phyloP scores from a whole-genome alignment of 2,113 vertebrate species.

The Beaufortia kweichowensis region DNA sequence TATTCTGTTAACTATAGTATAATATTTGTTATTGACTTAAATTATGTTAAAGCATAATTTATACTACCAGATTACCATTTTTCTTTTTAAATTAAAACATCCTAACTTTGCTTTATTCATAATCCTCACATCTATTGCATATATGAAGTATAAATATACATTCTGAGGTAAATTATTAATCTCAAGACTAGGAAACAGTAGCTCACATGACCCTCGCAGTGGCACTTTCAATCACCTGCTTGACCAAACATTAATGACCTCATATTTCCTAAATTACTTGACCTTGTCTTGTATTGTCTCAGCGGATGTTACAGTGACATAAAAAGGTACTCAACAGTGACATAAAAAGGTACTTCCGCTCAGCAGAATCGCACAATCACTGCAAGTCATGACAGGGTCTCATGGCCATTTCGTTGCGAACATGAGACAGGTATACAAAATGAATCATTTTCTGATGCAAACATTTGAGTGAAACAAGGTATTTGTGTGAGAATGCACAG shows the following conservation, averaged over 20 bases:
- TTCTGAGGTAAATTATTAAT: not conserved
- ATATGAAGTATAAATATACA: not conserved
- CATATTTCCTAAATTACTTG: slow-evolving; percentile 7
- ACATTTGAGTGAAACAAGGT: slow-evolving; percentile 30
- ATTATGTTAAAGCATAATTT: too few relatives aligned
- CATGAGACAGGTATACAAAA: slow-evolving; percentile 29
- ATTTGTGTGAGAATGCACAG: slow-evolving; percentile 35
- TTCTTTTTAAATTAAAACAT: too few relatives aligned
- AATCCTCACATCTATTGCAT: too few relatives aligned
- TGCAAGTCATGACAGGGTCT: slow-evolving; percentile 1
- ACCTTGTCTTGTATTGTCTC: slow-evolving; percentile 30
- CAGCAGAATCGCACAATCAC: slow-evolving; percentile 13
- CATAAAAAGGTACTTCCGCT: slow-evolving; percentile 3
- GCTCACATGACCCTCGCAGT: slow-evolving; percentile 10
- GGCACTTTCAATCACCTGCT: slow-evolving; percentile 31
- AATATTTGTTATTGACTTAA: too few relatives aligned
- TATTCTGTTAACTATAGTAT: too few relatives aligned
- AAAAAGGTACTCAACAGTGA: slow-evolving; percentile 21
- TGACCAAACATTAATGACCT: slow-evolving; percentile 29
- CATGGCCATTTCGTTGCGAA: slow-evolving; percentile 5
- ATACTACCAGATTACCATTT: too few relatives aligned
- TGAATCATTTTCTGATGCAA: slow-evolving; percentile 43
- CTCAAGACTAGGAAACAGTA: not conserved
- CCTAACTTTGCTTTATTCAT: too few relatives aligned
- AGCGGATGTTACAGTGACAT: slow-evolving; percentile 32